Percentiles rank a stretch among this genome's conserved stretches.
Evolutionary conservation across 2,113 vertebrate species (phyloP).

Genomic region (Progne subis): DNA sequence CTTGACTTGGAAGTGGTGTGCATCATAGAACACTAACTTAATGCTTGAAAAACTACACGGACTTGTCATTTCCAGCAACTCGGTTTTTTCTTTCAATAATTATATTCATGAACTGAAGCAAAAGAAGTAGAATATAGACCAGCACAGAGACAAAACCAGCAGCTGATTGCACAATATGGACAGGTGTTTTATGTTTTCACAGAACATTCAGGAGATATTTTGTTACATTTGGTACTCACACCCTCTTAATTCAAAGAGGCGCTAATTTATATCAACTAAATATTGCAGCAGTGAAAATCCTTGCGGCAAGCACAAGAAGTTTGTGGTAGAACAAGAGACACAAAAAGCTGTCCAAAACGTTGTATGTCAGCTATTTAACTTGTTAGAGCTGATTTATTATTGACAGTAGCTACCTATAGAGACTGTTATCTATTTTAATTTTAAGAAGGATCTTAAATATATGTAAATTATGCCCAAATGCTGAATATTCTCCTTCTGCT

Average conservation of each 20-base stretch:
- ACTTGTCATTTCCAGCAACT: background rate
- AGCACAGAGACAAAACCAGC: background rate
- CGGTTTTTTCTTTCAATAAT: background rate
- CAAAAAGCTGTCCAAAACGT: background rate
- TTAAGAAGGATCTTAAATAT: background rate
- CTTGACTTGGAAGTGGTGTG: background rate
- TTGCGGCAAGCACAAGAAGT: background rate
- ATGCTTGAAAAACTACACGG: background rate
- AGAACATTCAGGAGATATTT: background rate
- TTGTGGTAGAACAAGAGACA: background rate
- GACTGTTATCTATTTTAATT: background rate
- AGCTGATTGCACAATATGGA: background rate
- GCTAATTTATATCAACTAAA: background rate
- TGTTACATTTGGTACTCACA: background rate
- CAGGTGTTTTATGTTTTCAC: background rate
- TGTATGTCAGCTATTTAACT: background rate
- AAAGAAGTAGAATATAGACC: background rate
- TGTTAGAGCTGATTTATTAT: background rate
- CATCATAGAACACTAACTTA: background rate
- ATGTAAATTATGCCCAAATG: background rate
- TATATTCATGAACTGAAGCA: background rate
- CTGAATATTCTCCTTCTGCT: background rate
- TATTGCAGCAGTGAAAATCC: background rate
- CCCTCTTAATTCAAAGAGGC: background rate
- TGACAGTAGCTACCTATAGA: background rate